Base-by-base conservation (phyloP, 2,888 invertebrate genomes). In the Hypomecis atomaria region DNA sequence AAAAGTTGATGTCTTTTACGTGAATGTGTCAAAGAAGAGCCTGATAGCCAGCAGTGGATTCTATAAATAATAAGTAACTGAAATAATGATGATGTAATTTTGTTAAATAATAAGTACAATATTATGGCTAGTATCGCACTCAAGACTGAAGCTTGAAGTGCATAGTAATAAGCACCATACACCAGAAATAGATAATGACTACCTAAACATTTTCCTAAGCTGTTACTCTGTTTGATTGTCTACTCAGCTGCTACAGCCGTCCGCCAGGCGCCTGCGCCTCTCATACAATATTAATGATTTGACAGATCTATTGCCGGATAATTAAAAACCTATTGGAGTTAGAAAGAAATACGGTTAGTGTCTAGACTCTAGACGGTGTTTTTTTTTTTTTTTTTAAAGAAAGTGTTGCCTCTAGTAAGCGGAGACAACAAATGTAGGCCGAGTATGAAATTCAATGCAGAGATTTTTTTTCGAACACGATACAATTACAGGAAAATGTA, bases 251-350 rank as follows among this genome's bases (percentile, higher is more conserved):
- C 33, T 11, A 43, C 42, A 48, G 5, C 59, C 68, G 67, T 44
- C 63, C 57, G 48, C 42, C 53, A 59, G 70, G 70, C 71, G 73
- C 73, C 67, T 65, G 66, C 66, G 67, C 66, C 52, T 63, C 72
- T 73, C 72, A 72, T 72, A 55, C 65, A 72, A 72, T 73, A 73
- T 72, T 71, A 65, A 73, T 73, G 69, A 59, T 60, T 33, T 56
- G 60, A 66, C 62, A 60, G 65, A 71, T 70, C 66, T 71, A 70
- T 71, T 70, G 68, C 68, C 56, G 65, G 56, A 65, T 62, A 66
- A 71, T 71, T 70, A 69, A 62, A 67, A 47, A 36, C 55, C 59
- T 69, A 70, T 70, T 60, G 62, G 54, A 62, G 45, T 52, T 55
- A 59, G 62, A 54, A 70, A 65, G 50, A 63, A 66, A 62, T 48